Base-by-base conservation (phyloP, 2,888 invertebrate genomes). In the Saturnia japonica region DNA sequence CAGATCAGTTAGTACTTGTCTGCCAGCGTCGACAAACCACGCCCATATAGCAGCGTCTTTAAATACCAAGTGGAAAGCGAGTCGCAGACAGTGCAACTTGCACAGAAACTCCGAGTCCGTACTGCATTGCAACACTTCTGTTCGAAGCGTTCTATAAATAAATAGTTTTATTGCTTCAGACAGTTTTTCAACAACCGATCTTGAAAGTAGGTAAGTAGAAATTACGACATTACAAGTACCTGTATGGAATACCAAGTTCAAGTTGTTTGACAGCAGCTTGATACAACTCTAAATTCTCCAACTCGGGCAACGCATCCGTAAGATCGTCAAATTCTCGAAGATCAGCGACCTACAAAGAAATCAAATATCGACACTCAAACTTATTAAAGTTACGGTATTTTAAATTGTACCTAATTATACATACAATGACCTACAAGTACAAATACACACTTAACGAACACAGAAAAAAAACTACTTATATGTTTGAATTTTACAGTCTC, bases 101-200 rank as follows among this genome's bases (percentile, higher is more conserved):
- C 98, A 98, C 78, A 99, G 94, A 94, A 99, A 99, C 91, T 99
- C 99, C 0, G 97, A 96, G 88, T 99, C 99, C 3, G 97, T 97
- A 62, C 96, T 95, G 89, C 99, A 99, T 75, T 96, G 96, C 34
- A 99, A 97, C 81, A 98, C 93, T 78, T 98, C 98, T 0, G 98
- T 97, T 73, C 99, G 96, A 70, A 97, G 92, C 42, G 96, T 95
- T 82, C 97, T 96, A 82, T 78, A 75, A 76, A 40, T 34, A 25
- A 67, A 28, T 2, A 51, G 34, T 19, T 51, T 1, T 51, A 51
- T 51, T 51, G 14, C 19, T 19, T 19, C 1, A 51, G 19, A 43
- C 9, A 2, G 43, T 43, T 43, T 43, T 14, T 34, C 34, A 34
- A 43, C 4, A 14, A 12, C 1, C 43, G 43, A 4, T 43, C 14